A percentile compares a stretch with the other conserved stretches of the same genome.
These are phyloP conservation scores for Escarpia spicata DNA, from an alignment of 2,888 invertebrate species.

Conservation along the genomic window DNA sequence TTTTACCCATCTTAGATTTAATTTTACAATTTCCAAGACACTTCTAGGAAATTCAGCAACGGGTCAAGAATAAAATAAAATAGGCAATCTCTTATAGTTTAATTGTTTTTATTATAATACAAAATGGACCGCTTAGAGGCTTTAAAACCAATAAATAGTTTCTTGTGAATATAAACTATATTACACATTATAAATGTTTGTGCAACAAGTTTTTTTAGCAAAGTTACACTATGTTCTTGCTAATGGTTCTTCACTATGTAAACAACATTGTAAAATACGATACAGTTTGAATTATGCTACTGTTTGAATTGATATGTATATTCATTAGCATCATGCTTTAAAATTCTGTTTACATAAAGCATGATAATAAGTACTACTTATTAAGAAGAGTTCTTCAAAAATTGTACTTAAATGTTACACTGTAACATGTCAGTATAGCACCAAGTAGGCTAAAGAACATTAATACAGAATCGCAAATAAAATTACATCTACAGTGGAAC, in stretches of 20 bases:
- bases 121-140: background rate
- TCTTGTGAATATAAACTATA: background rate
- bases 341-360: background rate
- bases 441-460: too few relatives aligned
- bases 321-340: background rate
- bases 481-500: too few relatives aligned
- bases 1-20: background rate
- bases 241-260: background rate
- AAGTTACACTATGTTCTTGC: background rate
- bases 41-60: background rate
- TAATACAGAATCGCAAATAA: too few relatives aligned
- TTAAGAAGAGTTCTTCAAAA: too few relatives aligned
- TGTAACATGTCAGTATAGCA: too few relatives aligned
- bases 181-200: background rate
- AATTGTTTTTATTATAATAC: background rate
- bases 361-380: background rate
- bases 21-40: background rate
- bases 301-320: constrained; percentile 4
- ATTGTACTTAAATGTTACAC: too few relatives aligned
- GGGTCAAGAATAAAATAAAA: background rate
- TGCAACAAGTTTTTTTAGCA: background rate
- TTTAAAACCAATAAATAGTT: background rate
- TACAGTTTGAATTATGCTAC: background rate
- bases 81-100: background rate
- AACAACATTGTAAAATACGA: background rate